Percentiles rank a stretch among this genome's conserved stretches.
Conservation (phyloP, 2,113 vertebrate species). For the Chamaetylas fuelleborni region DNA sequence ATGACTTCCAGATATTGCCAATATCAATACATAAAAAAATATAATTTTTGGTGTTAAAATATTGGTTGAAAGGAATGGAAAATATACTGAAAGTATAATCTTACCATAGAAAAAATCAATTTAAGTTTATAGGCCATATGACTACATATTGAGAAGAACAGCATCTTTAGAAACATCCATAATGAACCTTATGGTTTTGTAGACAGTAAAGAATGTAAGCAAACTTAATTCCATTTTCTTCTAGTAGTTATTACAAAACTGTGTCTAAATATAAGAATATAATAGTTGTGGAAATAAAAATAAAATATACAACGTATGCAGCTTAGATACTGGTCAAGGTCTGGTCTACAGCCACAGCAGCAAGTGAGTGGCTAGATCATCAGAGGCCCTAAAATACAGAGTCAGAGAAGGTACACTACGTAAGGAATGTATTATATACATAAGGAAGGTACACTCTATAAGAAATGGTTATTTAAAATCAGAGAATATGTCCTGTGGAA, state of each 20-base stretch:
- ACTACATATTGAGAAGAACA: neutral
- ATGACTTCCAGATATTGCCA: neutral
- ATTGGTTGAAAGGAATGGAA: neutral
- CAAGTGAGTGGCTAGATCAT: neutral
- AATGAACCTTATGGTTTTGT: neutral
- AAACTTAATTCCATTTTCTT: neutral
- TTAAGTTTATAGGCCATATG: neutral
- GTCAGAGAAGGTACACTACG: neutral
- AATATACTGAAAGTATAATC: neutral
- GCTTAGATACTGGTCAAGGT: neutral
- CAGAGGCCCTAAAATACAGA: neutral
- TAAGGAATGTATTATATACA: neutral
- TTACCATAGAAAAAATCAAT: neutral
- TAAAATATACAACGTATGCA: neutral
- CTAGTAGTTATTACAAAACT: neutral
- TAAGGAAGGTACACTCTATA: neutral
- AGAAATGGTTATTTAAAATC: neutral
- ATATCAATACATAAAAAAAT: neutral
- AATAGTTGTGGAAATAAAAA: neutral
- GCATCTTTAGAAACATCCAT: neutral
- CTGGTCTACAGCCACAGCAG: neutral
- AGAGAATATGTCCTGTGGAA: rapidly evolving
- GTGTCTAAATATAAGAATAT: neutral
- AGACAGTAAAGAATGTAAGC: neutral
- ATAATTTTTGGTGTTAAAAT: neutral